These are phyloP conservation scores for Euura lappo DNA, from an alignment of 1,140 invertebrate genomes.

Conservation along the genomic window DNA sequence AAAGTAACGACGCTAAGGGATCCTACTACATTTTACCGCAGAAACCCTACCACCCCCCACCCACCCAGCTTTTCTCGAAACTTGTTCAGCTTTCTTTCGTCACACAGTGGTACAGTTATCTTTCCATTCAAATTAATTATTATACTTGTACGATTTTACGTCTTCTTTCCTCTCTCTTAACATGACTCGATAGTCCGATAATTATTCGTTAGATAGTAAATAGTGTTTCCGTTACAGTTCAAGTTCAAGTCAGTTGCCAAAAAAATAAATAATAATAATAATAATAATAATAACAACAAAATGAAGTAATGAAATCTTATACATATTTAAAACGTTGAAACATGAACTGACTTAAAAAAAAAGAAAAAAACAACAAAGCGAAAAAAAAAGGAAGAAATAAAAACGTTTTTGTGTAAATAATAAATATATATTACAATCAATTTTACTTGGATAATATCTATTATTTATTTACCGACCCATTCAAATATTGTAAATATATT, in stretches of 20 bases:
- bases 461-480: not conserved
- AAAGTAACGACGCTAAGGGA: not conserved
- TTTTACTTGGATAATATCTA: not conserved
- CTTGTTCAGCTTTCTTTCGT: not conserved
- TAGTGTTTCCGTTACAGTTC: not conserved
- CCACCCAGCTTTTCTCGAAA: not conserved
- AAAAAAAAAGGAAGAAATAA: no score
- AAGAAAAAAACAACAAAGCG: no score
- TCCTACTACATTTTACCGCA: not conserved
- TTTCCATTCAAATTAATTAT: not conserved
- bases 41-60: not conserved
- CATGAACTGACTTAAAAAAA: not conserved
- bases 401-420: not conserved
- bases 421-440: constrained; percentile 1
- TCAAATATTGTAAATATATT: not conserved
- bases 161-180: not conserved
- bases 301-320: not conserved
- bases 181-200: not conserved
- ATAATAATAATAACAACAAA: no score
- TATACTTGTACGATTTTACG: no score
- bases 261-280: no score
- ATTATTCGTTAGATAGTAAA: not conserved
- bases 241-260: not conserved
- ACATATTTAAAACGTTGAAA: not conserved
- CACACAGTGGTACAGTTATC: not conserved